Percentiles rank a stretch among this genome's conserved stretches.
Evolutionary conservation across 2,888 invertebrate species (phyloP).

Genomic region (Stomorhina lunata): DNA sequence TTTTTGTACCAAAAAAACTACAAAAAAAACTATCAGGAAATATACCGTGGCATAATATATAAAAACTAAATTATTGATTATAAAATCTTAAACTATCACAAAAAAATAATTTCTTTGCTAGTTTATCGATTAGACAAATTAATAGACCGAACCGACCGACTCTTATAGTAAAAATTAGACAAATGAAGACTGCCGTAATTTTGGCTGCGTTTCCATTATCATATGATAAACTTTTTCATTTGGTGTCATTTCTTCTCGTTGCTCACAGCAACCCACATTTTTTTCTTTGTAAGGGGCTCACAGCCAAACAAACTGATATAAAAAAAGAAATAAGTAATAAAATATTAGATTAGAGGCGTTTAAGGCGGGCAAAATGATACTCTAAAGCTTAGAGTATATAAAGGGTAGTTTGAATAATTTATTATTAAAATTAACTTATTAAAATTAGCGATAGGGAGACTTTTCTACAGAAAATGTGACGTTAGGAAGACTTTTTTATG

Average conservation of each 20-base stretch:
- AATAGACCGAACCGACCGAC: too few relatives aligned
- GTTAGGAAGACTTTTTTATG: too few relatives aligned
- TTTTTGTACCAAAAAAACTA: not conserved
- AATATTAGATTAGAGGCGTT: too few relatives aligned
- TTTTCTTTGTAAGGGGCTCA: not conserved
- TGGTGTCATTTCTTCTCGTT: not conserved
- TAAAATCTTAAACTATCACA: not conserved
- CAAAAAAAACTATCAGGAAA: not conserved
- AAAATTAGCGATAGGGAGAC: too few relatives aligned
- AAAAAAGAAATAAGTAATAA: too few relatives aligned
- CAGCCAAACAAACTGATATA: not conserved
- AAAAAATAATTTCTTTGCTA: not conserved
- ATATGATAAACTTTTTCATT: constrained; percentile 22
- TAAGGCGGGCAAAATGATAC: too few relatives aligned
- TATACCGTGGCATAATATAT: not conserved
- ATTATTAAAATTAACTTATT: too few relatives aligned
- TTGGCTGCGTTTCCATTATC: not conserved
- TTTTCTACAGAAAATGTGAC: too few relatives aligned
- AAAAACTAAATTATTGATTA: constrained; percentile 15
- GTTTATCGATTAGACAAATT: constrained; percentile 8
- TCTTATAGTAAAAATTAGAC: too few relatives aligned
- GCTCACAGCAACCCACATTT: constrained; percentile 2
- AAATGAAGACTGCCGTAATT: not conserved
- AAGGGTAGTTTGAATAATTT: too few relatives aligned
- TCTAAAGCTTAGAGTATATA: too few relatives aligned